Conservation (phyloP, 2,797 vertebrate species). For the Chelonia mydas region DNA sequence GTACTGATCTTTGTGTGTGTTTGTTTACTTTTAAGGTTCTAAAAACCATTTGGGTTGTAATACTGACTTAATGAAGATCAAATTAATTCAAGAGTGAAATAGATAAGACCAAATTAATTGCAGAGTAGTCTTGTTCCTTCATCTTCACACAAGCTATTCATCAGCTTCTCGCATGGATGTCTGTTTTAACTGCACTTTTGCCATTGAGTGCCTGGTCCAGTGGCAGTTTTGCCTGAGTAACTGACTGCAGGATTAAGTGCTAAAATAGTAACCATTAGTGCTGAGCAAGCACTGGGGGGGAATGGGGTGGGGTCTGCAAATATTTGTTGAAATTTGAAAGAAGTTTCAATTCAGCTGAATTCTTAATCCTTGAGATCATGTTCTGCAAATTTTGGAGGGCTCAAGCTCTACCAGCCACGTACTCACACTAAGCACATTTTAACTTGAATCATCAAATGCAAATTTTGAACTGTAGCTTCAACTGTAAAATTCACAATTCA, state of each 20-base stretch:
- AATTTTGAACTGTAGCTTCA: neutral
- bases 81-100: neutral
- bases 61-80: neutral
- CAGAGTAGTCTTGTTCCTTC: neutral
- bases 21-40: neutral
- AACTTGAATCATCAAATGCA: neutral
- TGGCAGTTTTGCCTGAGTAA: rapidly evolving
- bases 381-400: neutral
- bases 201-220: neutral
- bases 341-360: neutral
- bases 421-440: neutral
- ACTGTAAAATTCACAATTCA: neutral
- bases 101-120: neutral
- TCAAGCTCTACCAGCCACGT: neutral
- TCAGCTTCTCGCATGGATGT: neutral
- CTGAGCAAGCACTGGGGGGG: rapidly evolving
- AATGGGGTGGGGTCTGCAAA: neutral
- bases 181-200: neutral
- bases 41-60: neutral
- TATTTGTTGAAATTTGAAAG: neutral
- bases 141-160: neutral
- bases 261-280: neutral
- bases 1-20: neutral
- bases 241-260: neutral
- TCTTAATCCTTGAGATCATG: neutral